Conservation (phyloP, 1,140 invertebrate species). For the Heliconius melpomene region DNA sequence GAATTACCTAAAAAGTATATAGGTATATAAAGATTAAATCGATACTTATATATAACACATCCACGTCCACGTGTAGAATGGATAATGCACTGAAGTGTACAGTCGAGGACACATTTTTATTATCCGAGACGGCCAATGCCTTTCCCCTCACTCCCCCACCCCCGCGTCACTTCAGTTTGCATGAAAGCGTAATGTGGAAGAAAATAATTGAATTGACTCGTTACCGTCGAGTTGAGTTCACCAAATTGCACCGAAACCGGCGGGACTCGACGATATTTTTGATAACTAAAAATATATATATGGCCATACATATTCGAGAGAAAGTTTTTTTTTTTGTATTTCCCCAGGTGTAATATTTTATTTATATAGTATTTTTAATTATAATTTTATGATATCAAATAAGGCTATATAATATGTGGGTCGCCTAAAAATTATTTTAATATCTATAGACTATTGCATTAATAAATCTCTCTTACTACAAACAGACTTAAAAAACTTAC, state of each 20-base stretch:
- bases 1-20: neutral
- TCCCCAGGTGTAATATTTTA: too few species aligned
- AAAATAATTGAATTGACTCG: constrained; percentile 36
- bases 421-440: too few species aligned
- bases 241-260: constrained; percentile 6
- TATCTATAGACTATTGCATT: too few species aligned
- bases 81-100: constrained; percentile 20
- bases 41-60: constrained; percentile 8
- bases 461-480: too few species aligned
- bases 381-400: too few species aligned
- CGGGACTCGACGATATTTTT: too few species aligned
- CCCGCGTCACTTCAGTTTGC: constrained; percentile 20
- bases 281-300: too few species aligned
- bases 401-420: too few species aligned
- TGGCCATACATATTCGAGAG: neutral
- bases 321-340: too few species aligned
- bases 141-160: too few species aligned
- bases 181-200: constrained; percentile 36
- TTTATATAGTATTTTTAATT: too few species aligned
- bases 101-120: constrained; percentile 21
- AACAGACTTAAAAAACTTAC: neutral
- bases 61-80: constrained; percentile 22
- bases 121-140: constrained; percentile 27
- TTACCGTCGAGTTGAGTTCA: constrained; percentile 12
- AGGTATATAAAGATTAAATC: neutral